Evolutionary conservation across 2,113 vertebrate species (phyloP).

Genomic region (Epinephelus moara): DNA sequence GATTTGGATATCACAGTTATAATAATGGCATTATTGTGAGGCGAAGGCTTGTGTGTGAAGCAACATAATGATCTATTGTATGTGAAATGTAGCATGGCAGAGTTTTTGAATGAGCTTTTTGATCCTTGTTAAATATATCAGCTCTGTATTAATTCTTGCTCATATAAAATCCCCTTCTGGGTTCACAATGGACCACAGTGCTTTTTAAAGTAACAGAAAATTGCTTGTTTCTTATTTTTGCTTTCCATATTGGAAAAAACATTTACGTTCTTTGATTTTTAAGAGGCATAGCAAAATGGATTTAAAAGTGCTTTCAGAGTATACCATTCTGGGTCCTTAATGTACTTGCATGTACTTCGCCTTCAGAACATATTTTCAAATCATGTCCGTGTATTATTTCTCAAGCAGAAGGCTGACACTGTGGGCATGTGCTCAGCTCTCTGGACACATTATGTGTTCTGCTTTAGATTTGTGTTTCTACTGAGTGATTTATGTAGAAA

Average conservation of each 20-base stretch:
- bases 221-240: not conserved
- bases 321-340: not conserved
- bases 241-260: not conserved
- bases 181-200: not conserved
- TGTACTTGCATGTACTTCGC: not conserved
- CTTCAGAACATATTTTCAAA: not conserved
- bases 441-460: conserved; percentile 34
- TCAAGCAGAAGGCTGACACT: conserved; percentile 15
- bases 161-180: not conserved
- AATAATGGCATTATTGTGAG: not conserved
- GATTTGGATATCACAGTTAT: not conserved
- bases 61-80: not conserved
- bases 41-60: too few species aligned
- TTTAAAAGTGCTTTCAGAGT: not conserved
- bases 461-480: conserved; percentile 45
- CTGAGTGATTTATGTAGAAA: conserved; percentile 63
- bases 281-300: not conserved
- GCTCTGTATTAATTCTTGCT: not conserved
- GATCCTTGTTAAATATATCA: not conserved
- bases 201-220: not conserved
- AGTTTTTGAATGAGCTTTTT: not conserved
- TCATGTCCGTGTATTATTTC: not conserved
- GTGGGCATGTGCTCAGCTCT: conserved; percentile 32
- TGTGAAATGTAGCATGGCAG: not conserved
- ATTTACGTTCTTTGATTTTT: not conserved